Evolutionary conservation across 2,113 vertebrate genomes (phyloP).

Genomic region (Butastur rufipennis): DNA sequence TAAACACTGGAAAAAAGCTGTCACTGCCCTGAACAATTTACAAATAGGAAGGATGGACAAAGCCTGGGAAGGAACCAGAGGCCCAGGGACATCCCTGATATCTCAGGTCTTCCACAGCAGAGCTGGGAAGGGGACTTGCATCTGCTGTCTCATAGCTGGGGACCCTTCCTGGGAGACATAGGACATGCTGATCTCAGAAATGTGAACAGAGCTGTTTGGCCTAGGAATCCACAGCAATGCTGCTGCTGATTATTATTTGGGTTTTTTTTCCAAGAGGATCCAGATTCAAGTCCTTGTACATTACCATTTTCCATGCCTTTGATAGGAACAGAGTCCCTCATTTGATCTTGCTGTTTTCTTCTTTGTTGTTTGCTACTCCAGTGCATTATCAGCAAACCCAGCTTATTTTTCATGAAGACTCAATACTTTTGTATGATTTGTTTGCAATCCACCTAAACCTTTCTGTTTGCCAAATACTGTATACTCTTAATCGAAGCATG

Average conservation of each 20-base stretch:
- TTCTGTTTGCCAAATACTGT: neutral
- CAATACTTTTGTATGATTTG: neutral
- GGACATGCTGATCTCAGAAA: neutral
- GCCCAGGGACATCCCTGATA: neutral
- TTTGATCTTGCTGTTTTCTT: neutral
- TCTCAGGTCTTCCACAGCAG: neutral
- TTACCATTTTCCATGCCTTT: neutral
- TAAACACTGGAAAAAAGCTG: neutral
- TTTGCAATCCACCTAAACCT: neutral
- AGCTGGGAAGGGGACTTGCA: neutral
- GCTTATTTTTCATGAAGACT: neutral
- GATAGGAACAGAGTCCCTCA: neutral
- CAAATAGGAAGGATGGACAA: accelerated
- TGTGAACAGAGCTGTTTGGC: neutral
- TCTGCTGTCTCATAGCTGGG: neutral
- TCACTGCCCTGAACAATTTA: neutral
- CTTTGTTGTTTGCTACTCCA: neutral
- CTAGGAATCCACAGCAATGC: neutral
- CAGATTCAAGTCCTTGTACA: accelerated
- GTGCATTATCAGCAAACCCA: neutral
- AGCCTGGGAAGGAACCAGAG: neutral
- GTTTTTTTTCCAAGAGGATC: neutral
- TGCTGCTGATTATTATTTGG: neutral
- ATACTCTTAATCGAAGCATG: neutral
- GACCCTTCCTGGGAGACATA: neutral